A percentile compares a stretch with the other conserved stretches of the same genome.
Evolutionary conservation across 2,888 invertebrate species (phyloP).

Genomic region (Frankliniella fusca): DNA sequence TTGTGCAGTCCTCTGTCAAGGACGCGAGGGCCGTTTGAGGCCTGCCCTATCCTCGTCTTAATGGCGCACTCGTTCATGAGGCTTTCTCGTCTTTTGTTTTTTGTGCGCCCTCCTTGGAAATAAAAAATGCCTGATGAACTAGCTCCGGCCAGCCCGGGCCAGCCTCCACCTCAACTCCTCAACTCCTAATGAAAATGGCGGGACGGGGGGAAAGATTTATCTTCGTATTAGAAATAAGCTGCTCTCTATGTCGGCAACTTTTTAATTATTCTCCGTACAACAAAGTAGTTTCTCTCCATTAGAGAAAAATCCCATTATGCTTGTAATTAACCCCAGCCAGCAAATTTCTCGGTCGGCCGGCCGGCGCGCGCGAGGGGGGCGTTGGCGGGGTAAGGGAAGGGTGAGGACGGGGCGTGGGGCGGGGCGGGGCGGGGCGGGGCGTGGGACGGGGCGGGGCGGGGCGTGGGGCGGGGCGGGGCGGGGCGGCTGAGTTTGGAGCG

Average conservation of each 20-base stretch:
- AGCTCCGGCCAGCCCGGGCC: neutral
- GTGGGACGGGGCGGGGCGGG: neutral
- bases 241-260: conserved; percentile 26
- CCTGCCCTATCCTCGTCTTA: too few relatives aligned
- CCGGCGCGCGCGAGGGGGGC: neutral
- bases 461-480: neutral
- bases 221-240: conserved; percentile 18
- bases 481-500: neutral
- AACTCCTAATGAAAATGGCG: neutral
- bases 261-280: conserved; percentile 26
- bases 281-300: conserved; percentile 26
- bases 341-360: conserved; percentile 25
- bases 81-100: neutral
- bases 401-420: neutral
- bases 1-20: too few relatives aligned
- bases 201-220: conserved; percentile 2
- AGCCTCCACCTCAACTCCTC: too few relatives aligned
- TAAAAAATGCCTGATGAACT: neutral
- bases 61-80: too few relatives aligned
- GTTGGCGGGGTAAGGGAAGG: neutral
- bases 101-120: neutral
- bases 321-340: conserved; percentile 24
- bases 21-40: too few relatives aligned
- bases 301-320: conserved; percentile 26
- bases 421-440: neutral